Base-by-base conservation (phyloP, 2,797 vertebrate genomes). In the Neostethus bicornis region DNA sequence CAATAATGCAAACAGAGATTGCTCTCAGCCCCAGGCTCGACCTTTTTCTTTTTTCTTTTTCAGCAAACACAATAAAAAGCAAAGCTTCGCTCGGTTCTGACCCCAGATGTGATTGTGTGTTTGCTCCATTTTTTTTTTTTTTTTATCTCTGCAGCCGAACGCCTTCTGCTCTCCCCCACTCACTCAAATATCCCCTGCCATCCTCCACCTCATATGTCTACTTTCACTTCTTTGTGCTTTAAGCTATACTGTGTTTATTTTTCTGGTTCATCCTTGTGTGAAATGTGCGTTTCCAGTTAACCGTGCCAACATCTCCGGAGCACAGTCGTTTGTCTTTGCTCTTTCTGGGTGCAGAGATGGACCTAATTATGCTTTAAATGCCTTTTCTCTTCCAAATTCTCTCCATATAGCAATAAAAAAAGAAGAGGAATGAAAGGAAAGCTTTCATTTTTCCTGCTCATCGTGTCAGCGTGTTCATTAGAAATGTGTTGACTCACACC, bases 401-500 rank as follows among this genome's bases (percentile, higher is more conserved):
- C 79, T 81, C 61, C 74, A 50, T 28, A 7, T 38, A 43, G 37
- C 61, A 60, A 64, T 25, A 39, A 73, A 72, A 42, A 25, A 62
- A 17, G 13, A 61, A 69, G 56, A 24, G 55, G 61, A 76, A 65
- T 72, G 73, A 64, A 57, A 56, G 39, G 49, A 29, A 29, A 70
- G 75, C 58, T 44, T 55, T 72, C 81, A 61, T 81, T 83, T 77
- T 54, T 51, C 29, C 51, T 66, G 56, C 41, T 55, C 74, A 62
- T 77, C 76, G 58, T 79, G 82, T 75, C 82, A 77, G 49, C 24
- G 52, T 11, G 53, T 75, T 87, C 79, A 81, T 88, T 88, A 80
- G 71, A 83, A 87, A 89, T 82, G 69, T 89, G 88, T 90, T 81
- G 85, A 90, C 85, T 90, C 87, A 86, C 85, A 16, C 74, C 48